These are phyloP conservation scores for Physeter macrocephalus DNA, from an alignment of 2,113 vertebrate genomes.

Conservation along the genomic window DNA sequence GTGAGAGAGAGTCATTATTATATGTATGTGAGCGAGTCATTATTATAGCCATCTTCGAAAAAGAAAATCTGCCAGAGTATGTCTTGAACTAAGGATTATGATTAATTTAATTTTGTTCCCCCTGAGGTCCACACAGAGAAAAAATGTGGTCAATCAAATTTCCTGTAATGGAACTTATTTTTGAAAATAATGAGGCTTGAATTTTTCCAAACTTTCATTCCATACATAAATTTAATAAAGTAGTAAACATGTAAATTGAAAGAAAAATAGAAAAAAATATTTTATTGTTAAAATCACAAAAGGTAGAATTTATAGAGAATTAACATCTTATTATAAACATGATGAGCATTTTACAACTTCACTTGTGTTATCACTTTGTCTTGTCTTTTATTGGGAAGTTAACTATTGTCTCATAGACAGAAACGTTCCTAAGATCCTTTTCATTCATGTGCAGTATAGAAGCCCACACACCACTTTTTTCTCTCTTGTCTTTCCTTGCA, in stretches of 20 bases:
- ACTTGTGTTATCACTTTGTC: not conserved
- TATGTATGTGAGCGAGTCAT: not conserved
- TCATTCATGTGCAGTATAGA: not conserved
- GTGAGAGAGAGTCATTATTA: not conserved
- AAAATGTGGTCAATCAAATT: not conserved
- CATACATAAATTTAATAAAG: not conserved
- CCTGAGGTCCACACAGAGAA: not conserved
- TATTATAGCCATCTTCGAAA: not conserved
- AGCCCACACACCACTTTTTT: not conserved
- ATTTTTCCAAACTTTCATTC: not conserved
- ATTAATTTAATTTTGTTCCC: not conserved
- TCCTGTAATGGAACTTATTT: conserved; percentile 18
- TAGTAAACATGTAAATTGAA: conserved; percentile 6
- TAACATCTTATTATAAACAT: conserved; percentile 16
- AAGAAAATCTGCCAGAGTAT: not conserved
- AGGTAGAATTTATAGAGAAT: not conserved
- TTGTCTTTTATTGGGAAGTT: conserved; percentile 37
- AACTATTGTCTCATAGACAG: not conserved
- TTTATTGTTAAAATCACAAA: conserved; percentile 29
- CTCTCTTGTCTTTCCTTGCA: conserved; percentile 13
- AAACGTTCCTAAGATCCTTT: conserved; percentile 10
- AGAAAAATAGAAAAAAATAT: conserved; percentile 3
- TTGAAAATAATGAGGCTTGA: not conserved
- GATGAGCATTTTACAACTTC: conserved; percentile 25
- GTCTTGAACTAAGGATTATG: not conserved